Evolutionary conservation across 2,113 vertebrate genomes (phyloP).

Genomic region (Rhinogobius similis): DNA sequence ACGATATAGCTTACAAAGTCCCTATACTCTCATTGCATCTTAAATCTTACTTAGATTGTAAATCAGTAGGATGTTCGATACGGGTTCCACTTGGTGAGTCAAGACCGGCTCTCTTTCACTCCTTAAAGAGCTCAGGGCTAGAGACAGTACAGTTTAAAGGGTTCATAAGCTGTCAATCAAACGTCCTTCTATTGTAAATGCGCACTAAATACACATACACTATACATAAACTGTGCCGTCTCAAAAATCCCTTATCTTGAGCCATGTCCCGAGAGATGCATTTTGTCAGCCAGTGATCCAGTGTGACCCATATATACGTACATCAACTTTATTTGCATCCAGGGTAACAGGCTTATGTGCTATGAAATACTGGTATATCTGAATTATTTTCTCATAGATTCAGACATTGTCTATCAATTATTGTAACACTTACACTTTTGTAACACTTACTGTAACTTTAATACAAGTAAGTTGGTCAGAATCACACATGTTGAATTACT

Average conservation of each 20-base stretch:
- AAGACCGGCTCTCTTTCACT: slow-evolving; percentile 37
- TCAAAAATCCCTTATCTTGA: slow-evolving; percentile 8
- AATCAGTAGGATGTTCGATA: slow-evolving; percentile 56
- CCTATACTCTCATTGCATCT: not conserved
- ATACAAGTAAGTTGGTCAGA: slow-evolving; percentile 9
- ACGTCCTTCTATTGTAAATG: slow-evolving; percentile 24
- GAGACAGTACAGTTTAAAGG: slow-evolving; percentile 13
- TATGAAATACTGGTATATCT: not conserved
- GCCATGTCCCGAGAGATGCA: not conserved
- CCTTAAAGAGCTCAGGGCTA: slow-evolving; percentile 52
- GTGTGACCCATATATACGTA: not conserved
- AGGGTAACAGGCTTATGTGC: not conserved
- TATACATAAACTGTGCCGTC: slow-evolving; percentile 8
- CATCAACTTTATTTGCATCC: not conserved
- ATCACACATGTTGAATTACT: slow-evolving; percentile 19
- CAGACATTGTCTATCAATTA: no score
- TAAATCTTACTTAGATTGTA: slow-evolving; percentile 38
- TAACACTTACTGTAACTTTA: slow-evolving; percentile 18
- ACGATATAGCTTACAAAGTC: slow-evolving; percentile 22
- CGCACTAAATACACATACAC: slow-evolving; percentile 22
- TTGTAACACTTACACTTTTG: slow-evolving; percentile 25
- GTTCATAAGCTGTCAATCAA: slow-evolving; percentile 39
- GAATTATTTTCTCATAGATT: not conserved
- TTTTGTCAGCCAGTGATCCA: slow-evolving; percentile 21
- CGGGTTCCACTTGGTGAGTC: slow-evolving; percentile 43